Conservation (phyloP, 1,140 invertebrate species). For the Lepeophtheirus salmonis region DNA sequence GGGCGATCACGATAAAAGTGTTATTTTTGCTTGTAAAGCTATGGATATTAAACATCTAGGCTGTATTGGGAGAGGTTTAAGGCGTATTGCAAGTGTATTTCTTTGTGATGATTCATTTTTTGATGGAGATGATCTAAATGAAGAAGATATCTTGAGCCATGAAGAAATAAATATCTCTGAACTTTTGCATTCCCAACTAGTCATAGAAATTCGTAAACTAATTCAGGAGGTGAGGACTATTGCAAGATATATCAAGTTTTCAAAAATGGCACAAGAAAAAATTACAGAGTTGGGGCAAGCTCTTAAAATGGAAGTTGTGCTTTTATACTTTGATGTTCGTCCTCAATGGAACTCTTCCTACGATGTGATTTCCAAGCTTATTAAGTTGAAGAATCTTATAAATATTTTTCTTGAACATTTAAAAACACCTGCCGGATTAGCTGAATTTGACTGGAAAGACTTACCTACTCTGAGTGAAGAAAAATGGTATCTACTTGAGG, state of each 20-base stretch:
- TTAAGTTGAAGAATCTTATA: not conserved
- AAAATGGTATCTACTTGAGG: not conserved
- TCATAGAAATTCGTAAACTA: not conserved
- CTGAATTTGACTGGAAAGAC: not conserved
- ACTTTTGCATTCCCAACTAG: not conserved
- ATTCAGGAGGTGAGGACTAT: not conserved
- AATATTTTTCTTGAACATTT: not conserved
- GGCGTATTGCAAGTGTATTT: not conserved
- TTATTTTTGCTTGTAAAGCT: not conserved
- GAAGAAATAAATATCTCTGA: not conserved
- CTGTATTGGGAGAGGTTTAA: not conserved
- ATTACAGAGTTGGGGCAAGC: too few species aligned
- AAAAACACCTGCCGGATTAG: not conserved
- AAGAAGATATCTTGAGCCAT: not conserved
- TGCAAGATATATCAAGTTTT: not conserved
- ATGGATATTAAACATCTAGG: not conserved
- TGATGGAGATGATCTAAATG: not conserved
- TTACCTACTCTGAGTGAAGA: not conserved
- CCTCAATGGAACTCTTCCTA: not conserved
- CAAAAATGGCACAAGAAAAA: not conserved
- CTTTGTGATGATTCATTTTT: too few species aligned
- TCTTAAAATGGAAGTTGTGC: not conserved
- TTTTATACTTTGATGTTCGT: not conserved
- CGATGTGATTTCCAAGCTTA: not conserved
- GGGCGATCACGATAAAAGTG: not conserved